phyloP scores from a whole-genome alignment of 37 sponge, comb jelly and placozoan species.

The Axinella damicornis region DNA sequence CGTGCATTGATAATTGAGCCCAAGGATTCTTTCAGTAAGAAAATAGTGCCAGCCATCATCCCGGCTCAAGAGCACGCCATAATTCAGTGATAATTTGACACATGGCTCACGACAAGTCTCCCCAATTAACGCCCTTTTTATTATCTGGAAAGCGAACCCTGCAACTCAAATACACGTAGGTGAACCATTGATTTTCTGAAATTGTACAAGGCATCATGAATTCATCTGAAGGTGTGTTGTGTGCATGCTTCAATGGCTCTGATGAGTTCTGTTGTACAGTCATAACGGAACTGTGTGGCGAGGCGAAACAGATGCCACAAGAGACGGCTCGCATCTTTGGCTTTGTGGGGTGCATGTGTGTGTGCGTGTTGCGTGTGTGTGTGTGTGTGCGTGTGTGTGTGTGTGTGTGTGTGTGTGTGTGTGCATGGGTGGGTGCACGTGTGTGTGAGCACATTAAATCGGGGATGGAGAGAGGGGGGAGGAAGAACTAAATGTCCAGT shows the following conservation, averaged over 20 bases:
- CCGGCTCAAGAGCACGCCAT: too few species aligned
- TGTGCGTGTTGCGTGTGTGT: not conserved
- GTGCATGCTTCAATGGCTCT: constrained; percentile 57
- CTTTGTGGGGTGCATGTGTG: constrained; percentile 22
- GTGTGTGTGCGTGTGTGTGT: constrained; percentile 14
- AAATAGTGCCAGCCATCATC: too few species aligned
- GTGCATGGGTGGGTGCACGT: not conserved
- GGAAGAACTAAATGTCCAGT: not conserved
- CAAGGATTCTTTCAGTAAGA: too few species aligned
- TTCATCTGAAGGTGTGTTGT: constrained; percentile 41
- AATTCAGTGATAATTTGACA: too few species aligned
- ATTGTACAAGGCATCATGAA: not conserved
- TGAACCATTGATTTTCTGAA: not conserved
- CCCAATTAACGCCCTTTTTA: too few species aligned
- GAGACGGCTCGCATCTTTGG: constrained; percentile 37
- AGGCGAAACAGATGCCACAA: constrained; percentile 46
- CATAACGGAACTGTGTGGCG: constrained; percentile 18
- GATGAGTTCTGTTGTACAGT: constrained; percentile 58
- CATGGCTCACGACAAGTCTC: too few species aligned
- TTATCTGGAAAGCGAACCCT: too few species aligned
- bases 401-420: not conserved
- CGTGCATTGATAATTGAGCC: too few species aligned
- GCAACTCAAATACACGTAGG: not conserved
- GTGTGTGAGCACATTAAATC: not conserved
- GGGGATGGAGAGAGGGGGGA: not conserved